Base-by-base conservation (phyloP, 2,888 invertebrate species). In the Noctua fimbriata region DNA sequence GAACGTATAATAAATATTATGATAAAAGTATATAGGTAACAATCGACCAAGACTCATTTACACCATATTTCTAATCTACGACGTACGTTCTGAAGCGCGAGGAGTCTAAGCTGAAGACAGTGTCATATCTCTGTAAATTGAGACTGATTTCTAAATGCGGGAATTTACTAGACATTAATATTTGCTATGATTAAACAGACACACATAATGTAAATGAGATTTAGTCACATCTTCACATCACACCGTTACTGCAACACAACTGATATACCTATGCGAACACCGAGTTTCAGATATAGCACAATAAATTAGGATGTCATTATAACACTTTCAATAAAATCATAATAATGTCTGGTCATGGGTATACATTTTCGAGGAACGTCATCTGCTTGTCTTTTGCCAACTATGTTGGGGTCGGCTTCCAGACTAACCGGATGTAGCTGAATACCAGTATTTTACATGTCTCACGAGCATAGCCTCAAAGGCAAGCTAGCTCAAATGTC, bases 171-270 rank as follows among this genome's bases (percentile, higher is more conserved):
- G 76, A 83, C 77, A 85, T 79, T 74, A 73, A 85, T 67, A 67
- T 88, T 86, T 79, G 78, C 86, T 88, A 89, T 86, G 77, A 85
- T 81, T 88, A 88, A 73, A 89, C 76, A 86, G 89, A 88, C 83
- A 88, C 79, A 88, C 88, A 88, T 89, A 87, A 88, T 88, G 88
- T 88, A 89, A 88, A 88, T 88, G 88, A 89, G 89, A 85, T 88
- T 88, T 89, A 89, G 87, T 89, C 88, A 89, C 76, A 58, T 73
- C 73, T 82, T 80, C 63, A 80, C 81, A 65, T 75, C 79, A 79
- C 67, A 76, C 76, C 82, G 55, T 76, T 65, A 81, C 86, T 87
- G 88, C 86, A 87, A 84, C 84, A 72, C 83, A 70, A 78, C 74
- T 69, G 44, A 58, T 60, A 49, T 44, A n/a, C n/a, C n/a, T n/a